Percentiles rank a stretch among this genome's conserved stretches.
Evolutionary conservation across 2,888 invertebrate genomes (phyloP).

Genomic region (Eucera pruinosa): DNA sequence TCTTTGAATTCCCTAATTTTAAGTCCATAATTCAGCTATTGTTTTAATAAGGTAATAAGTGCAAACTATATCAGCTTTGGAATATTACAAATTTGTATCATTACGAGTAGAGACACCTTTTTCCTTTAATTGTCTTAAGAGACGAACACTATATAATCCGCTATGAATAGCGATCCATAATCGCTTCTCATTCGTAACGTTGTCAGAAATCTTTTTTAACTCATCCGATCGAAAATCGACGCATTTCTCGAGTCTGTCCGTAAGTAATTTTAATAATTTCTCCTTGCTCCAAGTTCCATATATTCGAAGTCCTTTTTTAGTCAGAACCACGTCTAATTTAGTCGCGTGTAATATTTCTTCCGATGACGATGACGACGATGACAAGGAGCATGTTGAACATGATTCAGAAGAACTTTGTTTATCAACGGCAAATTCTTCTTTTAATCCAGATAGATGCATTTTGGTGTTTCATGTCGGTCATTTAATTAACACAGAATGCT

Average conservation of each 20-base stretch:
- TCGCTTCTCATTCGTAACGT: conserved; percentile 6
- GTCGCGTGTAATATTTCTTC: not conserved
- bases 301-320: conserved; percentile 34
- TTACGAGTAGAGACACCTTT: conserved; percentile 50
- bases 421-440: not conserved
- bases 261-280: conserved; percentile 35
- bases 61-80: no score
- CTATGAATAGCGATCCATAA: conserved; percentile 51
- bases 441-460: no score
- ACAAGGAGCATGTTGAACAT: not conserved
- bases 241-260: conserved; percentile 36
- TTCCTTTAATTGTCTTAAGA: conserved; percentile 55
- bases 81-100: no score
- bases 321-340: conserved; percentile 28
- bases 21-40: no score
- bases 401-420: conserved; percentile 13
- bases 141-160: conserved; percentile 63
- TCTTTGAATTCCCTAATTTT: no score
- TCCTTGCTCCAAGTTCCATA: conserved; percentile 43
- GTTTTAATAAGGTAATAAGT: no score
- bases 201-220: not conserved
- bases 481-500: not conserved
- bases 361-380: not conserved
- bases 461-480: not conserved
- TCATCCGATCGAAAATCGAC: not conserved